phyloP scores from a whole-genome alignment of 2,888 invertebrate genomes.

The Zootermopsis nevadensis region DNA sequence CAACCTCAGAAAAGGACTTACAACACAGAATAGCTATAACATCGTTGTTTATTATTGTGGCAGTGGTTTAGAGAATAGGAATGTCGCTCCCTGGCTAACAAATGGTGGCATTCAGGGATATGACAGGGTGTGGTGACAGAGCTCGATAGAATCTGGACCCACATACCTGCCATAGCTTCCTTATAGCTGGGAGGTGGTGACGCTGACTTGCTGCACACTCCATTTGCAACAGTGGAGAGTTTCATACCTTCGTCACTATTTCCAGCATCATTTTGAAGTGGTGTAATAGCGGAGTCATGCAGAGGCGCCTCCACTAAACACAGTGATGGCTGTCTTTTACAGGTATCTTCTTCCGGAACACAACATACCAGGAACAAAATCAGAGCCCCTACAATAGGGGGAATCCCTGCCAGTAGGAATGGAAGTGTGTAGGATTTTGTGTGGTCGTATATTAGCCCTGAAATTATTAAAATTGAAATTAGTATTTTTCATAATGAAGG shows the following conservation, averaged over 20 bases:
- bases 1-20: not conserved
- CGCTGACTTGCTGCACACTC: constrained; percentile 32
- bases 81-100: constrained; percentile 33
- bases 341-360: constrained; percentile 57
- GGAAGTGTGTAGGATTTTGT: constrained; percentile 76
- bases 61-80: constrained; percentile 35
- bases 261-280: constrained; percentile 15
- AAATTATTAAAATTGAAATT: constrained; percentile 47
- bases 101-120: constrained; percentile 42
- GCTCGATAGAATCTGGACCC: constrained; percentile 42
- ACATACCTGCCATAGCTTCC: constrained; percentile 49
- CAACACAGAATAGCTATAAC: constrained; percentile 45
- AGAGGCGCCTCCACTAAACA: constrained; percentile 30
- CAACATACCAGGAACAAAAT: constrained; percentile 75
- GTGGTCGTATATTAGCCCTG: constrained; percentile 64
- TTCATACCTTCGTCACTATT: constrained; percentile 35
- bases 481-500: too few species aligned
- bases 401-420: constrained; percentile 85
- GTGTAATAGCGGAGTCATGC: not conserved
- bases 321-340: not conserved
- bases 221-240: constrained; percentile 41
- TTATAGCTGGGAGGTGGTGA: constrained; percentile 35
- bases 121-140: constrained; percentile 35
- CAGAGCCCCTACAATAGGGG: constrained; percentile 83
- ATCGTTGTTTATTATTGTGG: constrained; percentile 9